Conservation (phyloP, 2,888 invertebrate genomes). For the Philonicus albiceps region DNA sequence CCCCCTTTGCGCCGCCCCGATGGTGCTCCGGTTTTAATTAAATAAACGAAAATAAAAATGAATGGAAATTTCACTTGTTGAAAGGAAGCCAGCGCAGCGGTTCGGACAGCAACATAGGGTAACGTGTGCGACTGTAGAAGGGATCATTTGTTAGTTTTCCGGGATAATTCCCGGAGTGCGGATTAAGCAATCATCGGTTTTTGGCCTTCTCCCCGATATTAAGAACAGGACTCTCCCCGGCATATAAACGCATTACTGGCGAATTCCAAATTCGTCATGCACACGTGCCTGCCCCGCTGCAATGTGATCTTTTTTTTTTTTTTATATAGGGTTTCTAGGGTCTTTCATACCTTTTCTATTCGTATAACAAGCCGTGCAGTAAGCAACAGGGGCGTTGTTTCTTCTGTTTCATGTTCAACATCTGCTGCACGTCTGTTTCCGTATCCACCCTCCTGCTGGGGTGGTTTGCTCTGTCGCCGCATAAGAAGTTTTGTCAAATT, state of each 20-base stretch:
- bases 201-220: background rate
- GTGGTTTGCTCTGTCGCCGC: background rate
- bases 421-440: conserved; percentile 12
- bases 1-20: background rate
- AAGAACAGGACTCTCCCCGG: background rate
- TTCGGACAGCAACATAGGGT: background rate
- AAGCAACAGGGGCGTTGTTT: background rate
- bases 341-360: background rate
- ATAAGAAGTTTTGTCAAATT: conserved; percentile 24
- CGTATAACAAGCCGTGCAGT: background rate
- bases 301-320: background rate
- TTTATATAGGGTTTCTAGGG: background rate
- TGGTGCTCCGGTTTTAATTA: conserved; percentile 10
- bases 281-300: conserved; percentile 10
- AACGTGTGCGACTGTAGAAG: background rate
- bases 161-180: background rate
- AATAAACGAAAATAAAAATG: conserved; percentile 30
- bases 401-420: conserved; percentile 13
- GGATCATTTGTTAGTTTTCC: conserved; percentile 22
- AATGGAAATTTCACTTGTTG: conserved; percentile 29
- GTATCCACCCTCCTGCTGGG: background rate
- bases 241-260: conserved; percentile 3
- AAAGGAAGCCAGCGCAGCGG: background rate
- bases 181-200: conserved; percentile 25
- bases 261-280: conserved; percentile 24